Evolutionary conservation across 2,888 invertebrate species (phyloP), one percentile per base, ranked within the genome.

Genomic region (Campoplex nolae): DNA sequence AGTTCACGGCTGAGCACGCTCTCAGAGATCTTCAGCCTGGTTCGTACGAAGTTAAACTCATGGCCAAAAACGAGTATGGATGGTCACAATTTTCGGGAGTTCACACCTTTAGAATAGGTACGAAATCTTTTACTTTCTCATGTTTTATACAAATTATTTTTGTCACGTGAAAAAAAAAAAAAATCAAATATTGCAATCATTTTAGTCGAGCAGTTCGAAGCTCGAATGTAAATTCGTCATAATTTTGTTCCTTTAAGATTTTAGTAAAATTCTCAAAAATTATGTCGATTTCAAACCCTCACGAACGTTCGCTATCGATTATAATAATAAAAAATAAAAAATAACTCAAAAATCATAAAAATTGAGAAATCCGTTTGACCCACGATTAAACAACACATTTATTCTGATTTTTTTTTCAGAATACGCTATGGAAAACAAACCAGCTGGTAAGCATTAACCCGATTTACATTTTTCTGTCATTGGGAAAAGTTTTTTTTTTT

Each of bases 51-150:
- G 91, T 92, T n/a, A 89, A 89, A 74, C 88, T 93, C 3, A 74
- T 51, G 73, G 92, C 93, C 32, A 90, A 89, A 88, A 93, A 93
- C 77, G 83, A 89, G 48, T 93, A 90, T 62, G 93, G 93, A 81
- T 93, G 93, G 93, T 93, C 93, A 23, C 88, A 83, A 9, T 87
- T 88, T 28, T 92, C 93, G 3, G 84, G 78, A 7, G 88, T 90
- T 4, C 88, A 90, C 54, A 75, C 78, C 16, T 93, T 93, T 68
- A 86, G 81, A 62, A 90, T 90, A 89, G 92, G 93, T 93, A 88
- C 58, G 80, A 38, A 23, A 35, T 68, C 85, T 67, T 67, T 62
- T 2, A 45, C 23, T 23, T 0, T 13, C 3, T 32, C 16, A 16
- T 7, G 13, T 32, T 58, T 18, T 3, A 2, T 28, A 0, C 3